Evolutionary conservation across 2,888 invertebrate species (phyloP).

Genomic region (Limnephilus marmoratus): DNA sequence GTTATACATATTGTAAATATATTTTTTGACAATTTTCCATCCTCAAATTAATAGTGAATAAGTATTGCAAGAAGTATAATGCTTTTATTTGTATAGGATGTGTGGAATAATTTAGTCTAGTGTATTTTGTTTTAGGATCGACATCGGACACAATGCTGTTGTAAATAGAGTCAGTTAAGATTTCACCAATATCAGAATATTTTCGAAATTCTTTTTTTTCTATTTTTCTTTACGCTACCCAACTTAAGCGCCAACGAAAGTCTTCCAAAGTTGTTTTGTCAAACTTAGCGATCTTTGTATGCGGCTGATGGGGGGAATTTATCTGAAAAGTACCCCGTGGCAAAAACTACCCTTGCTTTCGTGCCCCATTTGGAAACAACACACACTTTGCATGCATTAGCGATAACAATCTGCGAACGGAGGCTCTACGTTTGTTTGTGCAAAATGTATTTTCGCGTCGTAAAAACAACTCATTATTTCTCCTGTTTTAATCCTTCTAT

Average conservation of each 20-base stretch:
- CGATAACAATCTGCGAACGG: neutral
- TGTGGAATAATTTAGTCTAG: too few relatives aligned
- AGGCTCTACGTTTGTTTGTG: neutral
- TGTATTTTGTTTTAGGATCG: too few relatives aligned
- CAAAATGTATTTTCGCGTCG: neutral
- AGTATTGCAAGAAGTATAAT: too few relatives aligned
- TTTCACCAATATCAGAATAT: neutral
- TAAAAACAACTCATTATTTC: neutral
- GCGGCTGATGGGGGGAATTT: slow-evolving; percentile 41
- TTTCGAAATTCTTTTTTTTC: neutral
- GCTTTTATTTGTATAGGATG: too few relatives aligned
- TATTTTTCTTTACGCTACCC: neutral
- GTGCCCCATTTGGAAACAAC: slow-evolving; percentile 7
- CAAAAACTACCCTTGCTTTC: neutral
- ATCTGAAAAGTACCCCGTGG: slow-evolving; percentile 41
- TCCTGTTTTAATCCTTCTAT: neutral
- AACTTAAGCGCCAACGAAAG: slow-evolving; percentile 35
- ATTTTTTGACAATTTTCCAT: too few relatives aligned
- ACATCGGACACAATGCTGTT: too few relatives aligned
- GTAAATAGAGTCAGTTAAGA: too few relatives aligned
- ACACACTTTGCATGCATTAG: slow-evolving; percentile 41
- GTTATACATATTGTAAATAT: too few relatives aligned
- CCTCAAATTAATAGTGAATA: too few relatives aligned
- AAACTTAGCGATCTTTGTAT: slow-evolving; percentile 39
- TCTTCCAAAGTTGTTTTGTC: slow-evolving; percentile 37